Conservation (phyloP, 2,888 invertebrate species). For the Cephus pygmeus region DNA sequence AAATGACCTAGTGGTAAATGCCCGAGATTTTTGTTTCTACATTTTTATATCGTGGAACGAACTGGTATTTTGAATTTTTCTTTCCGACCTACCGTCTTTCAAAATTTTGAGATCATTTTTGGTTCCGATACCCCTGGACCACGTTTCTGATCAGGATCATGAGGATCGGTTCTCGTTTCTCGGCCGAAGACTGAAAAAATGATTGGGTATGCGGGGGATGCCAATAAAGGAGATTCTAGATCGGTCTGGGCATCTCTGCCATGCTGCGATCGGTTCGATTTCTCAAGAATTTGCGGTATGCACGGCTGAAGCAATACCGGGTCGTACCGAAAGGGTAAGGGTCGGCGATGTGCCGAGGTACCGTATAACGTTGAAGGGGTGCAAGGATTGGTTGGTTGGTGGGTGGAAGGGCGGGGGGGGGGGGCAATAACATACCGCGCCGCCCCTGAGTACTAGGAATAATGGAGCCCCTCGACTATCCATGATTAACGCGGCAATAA, state of each 20-base stretch:
- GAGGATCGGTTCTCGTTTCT: not conserved
- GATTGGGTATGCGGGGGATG: conserved; percentile 54
- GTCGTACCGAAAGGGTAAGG: conserved; percentile 46
- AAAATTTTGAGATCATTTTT: too few relatives aligned
- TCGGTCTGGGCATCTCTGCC: conserved; percentile 42
- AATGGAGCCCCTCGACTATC: conserved; percentile 55
- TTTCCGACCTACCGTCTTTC: too few relatives aligned
- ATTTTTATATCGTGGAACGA: not conserved
- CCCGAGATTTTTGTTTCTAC: too few relatives aligned
- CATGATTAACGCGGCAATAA: conserved; percentile 63
- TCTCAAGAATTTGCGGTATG: conserved; percentile 59
- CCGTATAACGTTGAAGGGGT: conserved; percentile 10
- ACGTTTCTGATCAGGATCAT: not conserved
- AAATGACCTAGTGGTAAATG: too few relatives aligned
- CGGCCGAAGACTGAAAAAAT: conserved; percentile 32
- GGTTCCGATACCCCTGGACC: not conserved
- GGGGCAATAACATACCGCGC: conserved; percentile 26
- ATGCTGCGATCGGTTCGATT: conserved; percentile 46
- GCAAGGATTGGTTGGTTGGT: not conserved
- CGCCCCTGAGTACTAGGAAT: conserved; percentile 48
- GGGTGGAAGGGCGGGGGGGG: not conserved
- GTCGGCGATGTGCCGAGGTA: conserved; percentile 41
- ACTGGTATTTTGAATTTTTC: not conserved
- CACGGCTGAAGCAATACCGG: conserved; percentile 45
- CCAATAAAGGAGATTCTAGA: conserved; percentile 57